Conservation (phyloP, 2,797 vertebrate genomes). For the Moxostoma hubbsi region DNA sequence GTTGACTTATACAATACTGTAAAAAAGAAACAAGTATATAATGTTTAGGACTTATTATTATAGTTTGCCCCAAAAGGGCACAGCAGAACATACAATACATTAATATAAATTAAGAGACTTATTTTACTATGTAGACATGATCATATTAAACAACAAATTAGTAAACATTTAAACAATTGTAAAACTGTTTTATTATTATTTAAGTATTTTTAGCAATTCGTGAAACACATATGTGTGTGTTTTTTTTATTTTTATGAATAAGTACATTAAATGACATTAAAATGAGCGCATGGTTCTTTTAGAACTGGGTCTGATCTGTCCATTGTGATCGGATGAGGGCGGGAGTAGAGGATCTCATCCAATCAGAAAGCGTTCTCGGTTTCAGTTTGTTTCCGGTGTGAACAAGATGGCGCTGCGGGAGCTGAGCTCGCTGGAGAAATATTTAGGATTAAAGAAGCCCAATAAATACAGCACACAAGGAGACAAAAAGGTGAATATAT, state of each 20-base stretch:
- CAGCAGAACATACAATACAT: too few species aligned
- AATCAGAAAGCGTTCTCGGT: slow-evolving; percentile 61
- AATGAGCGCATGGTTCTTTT: not conserved
- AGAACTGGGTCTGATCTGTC: slow-evolving; percentile 37
- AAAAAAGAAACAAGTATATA: too few species aligned
- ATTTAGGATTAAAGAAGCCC: slow-evolving; percentile 83
- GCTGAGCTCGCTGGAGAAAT: slow-evolving; percentile 86
- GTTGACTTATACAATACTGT: too few species aligned
- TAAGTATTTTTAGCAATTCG: too few species aligned
- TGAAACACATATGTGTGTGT: too few species aligned
- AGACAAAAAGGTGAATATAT: slow-evolving; percentile 85
- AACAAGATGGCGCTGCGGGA: slow-evolving; percentile 81
- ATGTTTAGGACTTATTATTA: too few species aligned
- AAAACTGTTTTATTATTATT: too few species aligned
- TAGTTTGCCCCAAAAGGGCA: too few species aligned
- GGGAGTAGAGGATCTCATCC: slow-evolving; percentile 56
- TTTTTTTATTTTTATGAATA: not conserved
- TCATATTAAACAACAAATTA: too few species aligned
- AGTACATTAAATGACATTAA: not conserved
- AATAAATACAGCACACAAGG: slow-evolving; percentile 91
- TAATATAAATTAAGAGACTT: too few species aligned
- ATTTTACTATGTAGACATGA: too few species aligned
- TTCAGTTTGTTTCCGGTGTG: slow-evolving; percentile 14
- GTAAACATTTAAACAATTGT: too few species aligned
- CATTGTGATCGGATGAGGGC: slow-evolving; percentile 42